A percentile compares a stretch with the other conserved stretches of the same genome.
These are phyloP conservation scores for Glaucopsyche alexis DNA, from an alignment of 2,888 invertebrate species.

Conservation along the genomic window DNA sequence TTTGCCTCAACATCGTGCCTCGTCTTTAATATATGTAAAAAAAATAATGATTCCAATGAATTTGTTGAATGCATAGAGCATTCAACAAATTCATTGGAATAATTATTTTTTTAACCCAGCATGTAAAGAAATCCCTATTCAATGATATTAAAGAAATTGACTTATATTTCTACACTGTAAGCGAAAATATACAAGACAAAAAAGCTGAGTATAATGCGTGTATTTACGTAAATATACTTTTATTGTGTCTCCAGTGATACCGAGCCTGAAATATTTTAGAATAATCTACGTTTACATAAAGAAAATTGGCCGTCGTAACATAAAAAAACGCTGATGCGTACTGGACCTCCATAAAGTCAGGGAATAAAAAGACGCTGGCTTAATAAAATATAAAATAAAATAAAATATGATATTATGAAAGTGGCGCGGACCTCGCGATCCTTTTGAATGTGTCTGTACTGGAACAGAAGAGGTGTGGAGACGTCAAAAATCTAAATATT, in stretches of 20 bases:
- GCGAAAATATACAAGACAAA: too few relatives aligned
- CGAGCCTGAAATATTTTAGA: slow-evolving; percentile 20
- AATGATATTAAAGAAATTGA: background rate
- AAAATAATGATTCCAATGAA: too few relatives aligned
- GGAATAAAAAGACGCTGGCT: slow-evolving; percentile 72
- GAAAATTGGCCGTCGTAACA: slow-evolving; percentile 37
- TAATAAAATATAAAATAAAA: slow-evolving; percentile 78
- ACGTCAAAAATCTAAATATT: background rate
- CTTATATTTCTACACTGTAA: too few relatives aligned
- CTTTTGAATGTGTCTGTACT: slow-evolving; percentile 71
- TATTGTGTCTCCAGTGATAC: background rate
- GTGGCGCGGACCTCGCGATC: slow-evolving; percentile 76
- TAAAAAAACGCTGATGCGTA: slow-evolving; percentile 54
- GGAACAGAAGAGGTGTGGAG: slow-evolving; percentile 48
- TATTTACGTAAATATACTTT: background rate
- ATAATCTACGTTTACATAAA: slow-evolving; percentile 25
- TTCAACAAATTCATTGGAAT: too few relatives aligned
- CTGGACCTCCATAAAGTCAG: slow-evolving; percentile 59
- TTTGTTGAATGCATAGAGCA: too few relatives aligned
- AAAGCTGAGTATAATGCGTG: background rate
- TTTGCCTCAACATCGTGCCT: too few relatives aligned
- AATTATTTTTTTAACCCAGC: too few relatives aligned
- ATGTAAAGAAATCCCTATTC: too few relatives aligned
- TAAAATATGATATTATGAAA: slow-evolving; percentile 72
- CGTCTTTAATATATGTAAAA: too few relatives aligned